These are phyloP conservation scores for Amphiprion clarkii DNA, from an alignment of 2,797 vertebrate genomes.

Conservation along the genomic window DNA sequence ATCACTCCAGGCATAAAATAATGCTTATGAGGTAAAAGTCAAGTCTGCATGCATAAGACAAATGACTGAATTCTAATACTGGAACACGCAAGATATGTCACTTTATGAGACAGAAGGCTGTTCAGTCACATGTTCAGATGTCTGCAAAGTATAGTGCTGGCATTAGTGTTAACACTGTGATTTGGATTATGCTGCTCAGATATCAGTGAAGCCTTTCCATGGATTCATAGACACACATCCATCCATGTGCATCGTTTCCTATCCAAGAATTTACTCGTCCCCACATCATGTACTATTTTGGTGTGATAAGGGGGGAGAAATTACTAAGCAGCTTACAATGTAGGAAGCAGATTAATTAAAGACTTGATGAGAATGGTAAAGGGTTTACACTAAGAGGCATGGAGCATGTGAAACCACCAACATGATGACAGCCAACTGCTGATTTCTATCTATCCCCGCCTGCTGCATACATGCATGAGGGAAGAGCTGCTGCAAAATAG, in stretches of 20 bases:
- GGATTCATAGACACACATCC: conserved; percentile 54
- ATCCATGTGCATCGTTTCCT: conserved; percentile 30
- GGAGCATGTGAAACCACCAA: conserved; percentile 63
- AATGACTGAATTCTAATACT: conserved; percentile 38
- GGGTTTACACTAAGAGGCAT: conserved; percentile 78
- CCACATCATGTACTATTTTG: conserved; percentile 72
- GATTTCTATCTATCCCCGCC: conserved; percentile 59
- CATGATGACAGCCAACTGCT: conserved; percentile 55
- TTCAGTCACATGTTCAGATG: conserved; percentile 49
- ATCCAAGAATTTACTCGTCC: conserved; percentile 48
- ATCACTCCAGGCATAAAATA: conserved; percentile 77
- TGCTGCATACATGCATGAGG: conserved; percentile 48
- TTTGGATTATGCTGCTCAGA: conserved; percentile 63
- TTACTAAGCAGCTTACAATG: conserved; percentile 78
- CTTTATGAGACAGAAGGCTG: conserved; percentile 36
- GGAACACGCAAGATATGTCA: conserved; percentile 47
- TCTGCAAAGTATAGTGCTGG: conserved; percentile 28
- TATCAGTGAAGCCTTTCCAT: conserved; percentile 57
- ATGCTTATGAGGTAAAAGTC: conserved; percentile 79
- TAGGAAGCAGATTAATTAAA: conserved; percentile 84
- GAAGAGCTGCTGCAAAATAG: conserved; percentile 42
- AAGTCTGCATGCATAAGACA: conserved; percentile 65
- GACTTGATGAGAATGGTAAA: conserved; percentile 78
- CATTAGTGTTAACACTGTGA: conserved; percentile 39
- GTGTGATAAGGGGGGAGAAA: conserved; percentile 72